Conservation (phyloP, 2,888 invertebrate species). For the Ctenicera cuprea region DNA sequence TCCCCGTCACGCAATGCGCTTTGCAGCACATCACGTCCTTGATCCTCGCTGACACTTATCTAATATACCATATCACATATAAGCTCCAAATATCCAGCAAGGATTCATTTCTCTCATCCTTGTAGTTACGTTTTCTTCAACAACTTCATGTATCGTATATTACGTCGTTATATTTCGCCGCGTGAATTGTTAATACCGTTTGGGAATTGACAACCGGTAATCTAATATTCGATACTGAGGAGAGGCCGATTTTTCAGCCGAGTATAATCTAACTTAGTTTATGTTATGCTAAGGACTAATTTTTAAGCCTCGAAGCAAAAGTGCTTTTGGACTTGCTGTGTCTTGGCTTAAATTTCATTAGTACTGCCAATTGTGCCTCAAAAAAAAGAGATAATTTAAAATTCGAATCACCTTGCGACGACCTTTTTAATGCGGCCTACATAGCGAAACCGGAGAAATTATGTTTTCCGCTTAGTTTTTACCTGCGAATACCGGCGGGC, state of each 20-base stretch:
- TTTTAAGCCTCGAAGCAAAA: background rate
- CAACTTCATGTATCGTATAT: conserved; percentile 46
- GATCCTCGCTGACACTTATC: conserved; percentile 66
- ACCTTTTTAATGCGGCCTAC: conserved; percentile 4
- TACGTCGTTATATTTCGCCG: conserved; percentile 35
- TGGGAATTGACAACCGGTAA: conserved; percentile 41
- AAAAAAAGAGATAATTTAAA: background rate
- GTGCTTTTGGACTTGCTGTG: background rate
- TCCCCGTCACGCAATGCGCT: conserved; percentile 63
- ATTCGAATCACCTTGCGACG: conserved; percentile 10
- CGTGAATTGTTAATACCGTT: conserved; percentile 48
- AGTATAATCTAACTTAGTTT: conserved; percentile 23
- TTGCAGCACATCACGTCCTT: conserved; percentile 61
- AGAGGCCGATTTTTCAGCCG: conserved; percentile 20
- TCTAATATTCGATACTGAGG: conserved; percentile 27
- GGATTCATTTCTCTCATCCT: conserved; percentile 61
- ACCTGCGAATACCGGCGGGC: conserved; percentile 11
- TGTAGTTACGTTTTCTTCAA: conserved; percentile 52
- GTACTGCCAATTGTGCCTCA: conserved; percentile 1
- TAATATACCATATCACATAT: conserved; percentile 67
- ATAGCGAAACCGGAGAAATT: background rate
- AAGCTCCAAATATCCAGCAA: conserved; percentile 64
- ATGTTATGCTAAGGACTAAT: conserved; percentile 24
- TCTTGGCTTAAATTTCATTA: background rate
- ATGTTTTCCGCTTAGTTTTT: conserved; percentile 26